phyloP scores from a whole-genome alignment of 2,113 vertebrate genomes.

The Larimichthys crocea region DNA sequence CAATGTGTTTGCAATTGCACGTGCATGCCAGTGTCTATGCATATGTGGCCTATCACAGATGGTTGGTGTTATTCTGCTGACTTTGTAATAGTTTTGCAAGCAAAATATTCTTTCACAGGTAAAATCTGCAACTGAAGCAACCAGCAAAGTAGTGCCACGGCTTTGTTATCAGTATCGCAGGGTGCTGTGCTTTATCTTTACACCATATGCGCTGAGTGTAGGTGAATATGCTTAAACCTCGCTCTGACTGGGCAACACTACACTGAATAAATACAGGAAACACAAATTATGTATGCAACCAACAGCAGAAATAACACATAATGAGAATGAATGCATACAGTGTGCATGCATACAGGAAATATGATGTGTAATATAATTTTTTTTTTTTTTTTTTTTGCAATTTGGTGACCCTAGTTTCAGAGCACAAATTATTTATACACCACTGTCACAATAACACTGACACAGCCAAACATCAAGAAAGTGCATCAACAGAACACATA shows the following conservation, averaged over 20 bases:
- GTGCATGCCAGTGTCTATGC: neutral
- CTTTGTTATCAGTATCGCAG: neutral
- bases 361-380: neutral
- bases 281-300: neutral
- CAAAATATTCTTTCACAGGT: constrained; percentile 16
- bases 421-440: too few relatives aligned
- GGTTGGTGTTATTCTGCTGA: constrained; percentile 52
- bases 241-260: neutral
- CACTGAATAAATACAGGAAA: constrained; percentile 9
- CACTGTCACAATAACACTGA: too few relatives aligned
- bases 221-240: neutral
- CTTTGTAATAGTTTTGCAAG: constrained; percentile 19
- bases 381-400: too few relatives aligned
- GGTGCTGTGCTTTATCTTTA: neutral
- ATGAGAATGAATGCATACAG: neutral
- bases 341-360: neutral
- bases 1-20: neutral
- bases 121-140: constrained; percentile 23
- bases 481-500: too few relatives aligned
- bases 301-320: constrained; percentile 2
- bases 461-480: too few relatives aligned
- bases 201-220: neutral
- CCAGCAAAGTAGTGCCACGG: neutral
- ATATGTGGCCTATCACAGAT: constrained; percentile 29
- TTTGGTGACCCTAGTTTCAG: neutral